Conservation (phyloP, 1,140 invertebrate genomes). For the Heliconius himera region DNA sequence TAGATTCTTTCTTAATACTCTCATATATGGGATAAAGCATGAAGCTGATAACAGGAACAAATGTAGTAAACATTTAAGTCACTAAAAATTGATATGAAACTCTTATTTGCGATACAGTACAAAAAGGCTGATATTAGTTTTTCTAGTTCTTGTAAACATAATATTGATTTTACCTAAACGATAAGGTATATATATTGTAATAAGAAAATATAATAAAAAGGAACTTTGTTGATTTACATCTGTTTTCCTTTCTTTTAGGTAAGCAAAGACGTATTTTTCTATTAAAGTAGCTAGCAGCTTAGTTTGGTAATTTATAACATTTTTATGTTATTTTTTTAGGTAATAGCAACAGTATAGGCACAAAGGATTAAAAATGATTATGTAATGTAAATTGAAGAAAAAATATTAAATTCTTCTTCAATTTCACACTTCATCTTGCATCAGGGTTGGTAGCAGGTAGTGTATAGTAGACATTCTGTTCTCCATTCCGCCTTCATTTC, state of each 20-base stretch:
- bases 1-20: no score
- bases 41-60: neutral
- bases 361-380: neutral
- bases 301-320: neutral
- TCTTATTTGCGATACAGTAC: neutral
- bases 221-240: neutral
- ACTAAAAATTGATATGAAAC: neutral
- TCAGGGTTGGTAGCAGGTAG: no score
- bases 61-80: no score
- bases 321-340: neutral
- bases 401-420: no score
- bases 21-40: no score
- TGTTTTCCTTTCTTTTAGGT: neutral
- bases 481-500: no score
- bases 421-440: no score
- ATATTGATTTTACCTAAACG: neutral
- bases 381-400: no score
- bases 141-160: neutral
- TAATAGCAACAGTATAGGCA: neutral
- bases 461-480: no score
- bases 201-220: neutral
- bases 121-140: neutral
- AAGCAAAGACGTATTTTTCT: neutral
- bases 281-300: neutral
- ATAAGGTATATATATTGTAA: neutral